These are phyloP conservation scores for Sinotaia quadrata DNA, from an alignment of 2,888 invertebrate species.

Conservation along the genomic window DNA sequence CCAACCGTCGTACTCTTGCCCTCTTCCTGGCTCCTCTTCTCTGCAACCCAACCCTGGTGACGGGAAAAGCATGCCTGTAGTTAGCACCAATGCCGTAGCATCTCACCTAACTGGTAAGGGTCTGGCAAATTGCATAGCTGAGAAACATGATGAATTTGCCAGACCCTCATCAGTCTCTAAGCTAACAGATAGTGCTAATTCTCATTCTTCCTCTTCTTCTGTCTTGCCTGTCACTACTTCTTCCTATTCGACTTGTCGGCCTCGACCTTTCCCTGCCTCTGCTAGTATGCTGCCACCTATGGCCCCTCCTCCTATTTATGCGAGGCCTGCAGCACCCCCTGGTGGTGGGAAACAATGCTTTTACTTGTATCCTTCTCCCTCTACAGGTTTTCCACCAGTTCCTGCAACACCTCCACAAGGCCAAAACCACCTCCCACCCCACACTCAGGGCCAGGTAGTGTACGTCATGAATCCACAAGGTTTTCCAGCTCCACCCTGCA, in stretches of 20 bases:
- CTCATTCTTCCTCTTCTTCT: not conserved
- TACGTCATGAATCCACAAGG: slow-evolving; percentile 41
- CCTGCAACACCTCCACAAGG: slow-evolving; percentile 32
- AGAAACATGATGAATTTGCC: slow-evolving; percentile 22
- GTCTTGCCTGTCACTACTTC: slow-evolving; percentile 10
- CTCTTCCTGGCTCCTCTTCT: not conserved
- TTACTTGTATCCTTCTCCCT: slow-evolving; percentile 45
- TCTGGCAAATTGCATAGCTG: not conserved
- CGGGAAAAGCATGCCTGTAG: slow-evolving; percentile 10
- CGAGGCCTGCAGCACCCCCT: slow-evolving; percentile 17
- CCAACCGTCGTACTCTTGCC: slow-evolving; percentile 18
- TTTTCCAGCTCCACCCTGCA: slow-evolving; percentile 23
- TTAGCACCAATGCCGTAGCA: slow-evolving; percentile 1
- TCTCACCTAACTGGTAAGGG: slow-evolving; percentile 7
- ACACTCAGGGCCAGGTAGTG: slow-evolving; percentile 36
- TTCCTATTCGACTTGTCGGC: not conserved
- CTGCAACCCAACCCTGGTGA: slow-evolving; percentile 1
- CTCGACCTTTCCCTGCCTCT: slow-evolving; percentile 25
- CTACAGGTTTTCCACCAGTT: slow-evolving; percentile 39
- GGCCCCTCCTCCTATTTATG: slow-evolving; percentile 21
- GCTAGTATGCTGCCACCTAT: slow-evolving; percentile 24
- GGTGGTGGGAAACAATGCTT: slow-evolving; percentile 40
- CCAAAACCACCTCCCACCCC: slow-evolving; percentile 16
- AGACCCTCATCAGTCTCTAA: slow-evolving; percentile 2
- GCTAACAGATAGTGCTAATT: not conserved